These are phyloP conservation scores for Zenarchopterus dispar DNA, from an alignment of 2,797 vertebrate species.

Conservation along the genomic window DNA sequence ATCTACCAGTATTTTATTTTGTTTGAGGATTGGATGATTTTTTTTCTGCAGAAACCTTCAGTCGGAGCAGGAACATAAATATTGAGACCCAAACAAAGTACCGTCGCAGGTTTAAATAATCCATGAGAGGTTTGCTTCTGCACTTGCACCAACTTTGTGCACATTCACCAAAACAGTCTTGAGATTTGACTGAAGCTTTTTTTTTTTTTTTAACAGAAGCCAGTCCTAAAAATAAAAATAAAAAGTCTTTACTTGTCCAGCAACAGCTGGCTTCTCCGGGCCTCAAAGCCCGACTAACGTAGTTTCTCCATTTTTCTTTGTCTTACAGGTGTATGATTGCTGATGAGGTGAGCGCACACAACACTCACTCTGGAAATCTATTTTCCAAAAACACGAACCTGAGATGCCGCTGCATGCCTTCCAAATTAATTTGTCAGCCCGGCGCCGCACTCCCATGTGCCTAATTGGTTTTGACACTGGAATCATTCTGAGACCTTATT, in stretches of 20 bases:
- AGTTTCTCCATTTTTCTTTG: conserved; percentile 51
- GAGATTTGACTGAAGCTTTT: conserved; percentile 27
- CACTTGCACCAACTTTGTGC: conserved; percentile 5
- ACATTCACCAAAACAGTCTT: neutral
- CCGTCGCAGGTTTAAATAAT: conserved; percentile 23
- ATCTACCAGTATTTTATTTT: no score
- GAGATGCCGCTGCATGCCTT: conserved; percentile 55
- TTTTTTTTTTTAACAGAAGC: neutral
- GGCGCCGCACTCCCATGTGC: conserved; percentile 56
- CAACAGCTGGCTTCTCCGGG: conserved; percentile 6
- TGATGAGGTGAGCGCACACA: conserved; percentile 75
- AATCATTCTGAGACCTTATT: conserved; percentile 77
- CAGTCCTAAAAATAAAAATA: neutral
- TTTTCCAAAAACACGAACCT: conserved; percentile 42
- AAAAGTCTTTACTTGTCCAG: neutral
- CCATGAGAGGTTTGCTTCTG: conserved; percentile 35
- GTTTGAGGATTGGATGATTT: no score
- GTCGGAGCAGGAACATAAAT: no score
- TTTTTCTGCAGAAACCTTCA: no score
- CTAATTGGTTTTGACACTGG: conserved; percentile 77
- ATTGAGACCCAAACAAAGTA: no score
- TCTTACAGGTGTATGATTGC: conserved; percentile 79
- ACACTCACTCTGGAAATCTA: conserved; percentile 57
- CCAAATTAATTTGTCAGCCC: conserved; percentile 77
- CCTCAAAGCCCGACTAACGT: conserved; percentile 43